Percentiles rank a stretch among this genome's conserved stretches.
These are phyloP conservation scores for Falcaria lacertinaria DNA, from an alignment of 2,888 invertebrate genomes.

Conservation along the genomic window DNA sequence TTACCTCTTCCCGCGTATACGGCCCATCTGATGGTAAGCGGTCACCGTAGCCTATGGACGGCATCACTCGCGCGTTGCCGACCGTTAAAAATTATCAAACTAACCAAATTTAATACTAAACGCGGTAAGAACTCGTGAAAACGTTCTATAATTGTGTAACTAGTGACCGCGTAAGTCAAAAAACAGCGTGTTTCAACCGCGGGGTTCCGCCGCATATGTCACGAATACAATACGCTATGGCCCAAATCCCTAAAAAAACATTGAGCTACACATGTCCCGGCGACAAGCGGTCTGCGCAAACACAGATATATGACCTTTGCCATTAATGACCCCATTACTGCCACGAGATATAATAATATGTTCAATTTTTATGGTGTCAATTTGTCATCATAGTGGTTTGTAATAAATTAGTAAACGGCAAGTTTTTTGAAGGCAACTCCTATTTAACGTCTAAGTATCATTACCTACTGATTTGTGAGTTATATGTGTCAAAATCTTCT, in stretches of 20 bases:
- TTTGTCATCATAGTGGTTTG: background rate
- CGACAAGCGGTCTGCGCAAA: conserved; percentile 52
- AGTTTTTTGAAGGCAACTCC: background rate
- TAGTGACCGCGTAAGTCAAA: background rate
- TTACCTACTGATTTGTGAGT: background rate
- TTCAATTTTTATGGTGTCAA: conserved; percentile 23
- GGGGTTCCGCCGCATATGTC: conserved; percentile 48
- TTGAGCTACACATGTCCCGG: conserved; percentile 65
- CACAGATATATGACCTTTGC: conserved; percentile 61
- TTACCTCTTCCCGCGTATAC: too few relatives aligned
- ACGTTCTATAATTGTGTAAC: too few relatives aligned
- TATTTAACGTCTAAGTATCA: background rate
- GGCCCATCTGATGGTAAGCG: too few relatives aligned
- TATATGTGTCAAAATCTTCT: background rate
- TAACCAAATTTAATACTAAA: too few relatives aligned
- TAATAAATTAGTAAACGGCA: background rate
- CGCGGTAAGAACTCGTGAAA: too few relatives aligned
- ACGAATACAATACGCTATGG: conserved; percentile 67
- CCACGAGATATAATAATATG: conserved; percentile 43
- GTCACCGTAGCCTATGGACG: too few relatives aligned
- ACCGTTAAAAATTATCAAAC: too few relatives aligned
- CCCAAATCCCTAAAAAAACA: conserved; percentile 42
- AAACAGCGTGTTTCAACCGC: background rate
- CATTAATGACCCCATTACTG: conserved; percentile 55
- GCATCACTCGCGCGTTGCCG: too few relatives aligned